These are phyloP conservation scores for Saiga tatarica DNA, from an alignment of 2,113 vertebrate genomes.

Conservation along the genomic window DNA sequence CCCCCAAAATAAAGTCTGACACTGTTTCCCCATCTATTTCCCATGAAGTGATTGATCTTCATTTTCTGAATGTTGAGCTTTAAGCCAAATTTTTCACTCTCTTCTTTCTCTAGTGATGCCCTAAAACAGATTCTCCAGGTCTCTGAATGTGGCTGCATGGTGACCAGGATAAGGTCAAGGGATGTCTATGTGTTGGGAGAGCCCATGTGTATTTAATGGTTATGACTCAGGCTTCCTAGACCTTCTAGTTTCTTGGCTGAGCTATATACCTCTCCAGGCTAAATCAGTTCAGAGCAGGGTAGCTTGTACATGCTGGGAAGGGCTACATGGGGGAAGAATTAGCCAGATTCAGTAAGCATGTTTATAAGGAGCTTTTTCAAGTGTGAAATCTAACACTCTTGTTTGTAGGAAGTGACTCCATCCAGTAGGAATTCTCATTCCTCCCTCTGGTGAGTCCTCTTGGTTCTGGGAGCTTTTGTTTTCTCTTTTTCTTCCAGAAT, in stretches of 20 bases:
- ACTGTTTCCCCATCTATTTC: too few species aligned
- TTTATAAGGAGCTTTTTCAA: neutral
- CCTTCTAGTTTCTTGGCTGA: neutral
- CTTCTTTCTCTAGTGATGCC: neutral
- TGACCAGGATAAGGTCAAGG: neutral
- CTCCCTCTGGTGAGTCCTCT: neutral
- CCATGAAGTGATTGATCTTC: too few species aligned
- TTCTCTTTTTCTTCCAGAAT: neutral
- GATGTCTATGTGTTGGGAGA: neutral
- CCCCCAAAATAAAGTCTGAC: too few species aligned
- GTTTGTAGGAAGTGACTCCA: neutral
- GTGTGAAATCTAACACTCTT: neutral
- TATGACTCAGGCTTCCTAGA: neutral
- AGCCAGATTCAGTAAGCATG: neutral
- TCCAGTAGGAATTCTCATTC: neutral
- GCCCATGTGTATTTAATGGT: neutral
- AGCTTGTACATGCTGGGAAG: neutral
- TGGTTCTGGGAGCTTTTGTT: neutral
- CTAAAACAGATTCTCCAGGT: neutral
- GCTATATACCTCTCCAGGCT: neutral
- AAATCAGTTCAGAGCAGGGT: neutral
- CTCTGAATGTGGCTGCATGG: neutral
- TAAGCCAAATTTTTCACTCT: too few species aligned
- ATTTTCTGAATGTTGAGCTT: too few species aligned
- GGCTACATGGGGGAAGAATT: fast-evolving